Evolutionary conservation across 2,113 vertebrate genomes (phyloP), one percentile per base, ranked within the genome.

Genomic region (Rynchops niger): DNA sequence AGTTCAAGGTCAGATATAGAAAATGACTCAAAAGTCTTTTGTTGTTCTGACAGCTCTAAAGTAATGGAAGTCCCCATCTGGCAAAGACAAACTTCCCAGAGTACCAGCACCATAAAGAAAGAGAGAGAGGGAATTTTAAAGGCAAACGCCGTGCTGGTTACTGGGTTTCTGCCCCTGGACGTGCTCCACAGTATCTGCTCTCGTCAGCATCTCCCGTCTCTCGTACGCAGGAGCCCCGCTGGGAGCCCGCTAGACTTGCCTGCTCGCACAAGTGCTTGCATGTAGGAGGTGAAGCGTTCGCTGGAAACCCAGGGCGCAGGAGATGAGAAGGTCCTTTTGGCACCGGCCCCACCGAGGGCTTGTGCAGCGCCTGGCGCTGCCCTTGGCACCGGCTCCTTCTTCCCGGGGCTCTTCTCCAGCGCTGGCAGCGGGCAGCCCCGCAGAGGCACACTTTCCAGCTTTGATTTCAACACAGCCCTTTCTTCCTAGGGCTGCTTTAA

Each of bases 401-500:
- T 34, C 72, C 89, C 26, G 36, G 77, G 88, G 93, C 91, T 22
- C 86, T 63, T 63, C 84, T 92, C 90, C 95, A 86, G 79, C 1
- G 0, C 95, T 90, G 90, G 62, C 91, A 86, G 45, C 86, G 77
- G 88, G 72, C 53, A 38, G 77, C 63, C 7, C 3, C 47, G 58
- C 26, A 14, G 47, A 95, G 69, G 49, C 88, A 82, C 72, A 0
- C 59, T 92, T 92, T 65, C 86, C 88, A 87, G 86, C 81, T 74
- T 90, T 59, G 71, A 32, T 94, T 95, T 79, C 92, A 63, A 26
- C 94, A 58, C 76, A 43, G 52, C 65, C 58, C 67, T 71, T 81
- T 58, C 43, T 43, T 84, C 83, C 86, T 32, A 14, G 72, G 84
- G 83, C 65, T 91, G 77, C 91, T 95, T 95, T 91, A 70, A 86